These are phyloP conservation scores for Schizopygopsis pylzovi DNA, from an alignment of 2,797 vertebrate species.

Conservation along the genomic window DNA sequence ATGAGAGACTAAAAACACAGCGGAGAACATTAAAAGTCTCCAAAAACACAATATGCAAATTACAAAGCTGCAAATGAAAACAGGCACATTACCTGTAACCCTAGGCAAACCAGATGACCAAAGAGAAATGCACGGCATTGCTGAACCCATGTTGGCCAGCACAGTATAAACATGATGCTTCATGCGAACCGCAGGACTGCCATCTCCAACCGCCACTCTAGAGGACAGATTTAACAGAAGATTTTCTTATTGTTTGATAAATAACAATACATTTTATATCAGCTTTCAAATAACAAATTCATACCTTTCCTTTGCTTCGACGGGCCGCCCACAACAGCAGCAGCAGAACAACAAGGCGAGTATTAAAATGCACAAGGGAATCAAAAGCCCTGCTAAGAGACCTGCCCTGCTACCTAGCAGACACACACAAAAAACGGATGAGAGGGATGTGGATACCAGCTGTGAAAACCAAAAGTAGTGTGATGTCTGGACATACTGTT, in stretches of 20 bases:
- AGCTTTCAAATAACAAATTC: slow-evolving; percentile 12
- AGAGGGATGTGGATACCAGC: not conserved
- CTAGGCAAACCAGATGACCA: slow-evolving; percentile 89
- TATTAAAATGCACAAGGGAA: slow-evolving; percentile 85
- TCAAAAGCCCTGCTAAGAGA: slow-evolving; percentile 80
- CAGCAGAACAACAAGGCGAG: slow-evolving; percentile 84
- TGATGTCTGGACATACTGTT: slow-evolving; percentile 75
- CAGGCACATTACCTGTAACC: slow-evolving; percentile 85
- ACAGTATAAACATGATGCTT: slow-evolving; percentile 90
- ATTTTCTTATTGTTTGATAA: not conserved
- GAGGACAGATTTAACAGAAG: not conserved
- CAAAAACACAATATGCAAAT: not conserved
- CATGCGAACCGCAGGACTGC: slow-evolving; percentile 79
- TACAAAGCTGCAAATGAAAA: slow-evolving; percentile 5
- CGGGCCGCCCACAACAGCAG: slow-evolving; percentile 78
- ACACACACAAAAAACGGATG: slow-evolving; percentile 29
- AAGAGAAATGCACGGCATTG: slow-evolving; percentile 84
- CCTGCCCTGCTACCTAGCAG: slow-evolving; percentile 66
- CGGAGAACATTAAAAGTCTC: slow-evolving; percentile 14
- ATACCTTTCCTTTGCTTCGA: slow-evolving; percentile 85
- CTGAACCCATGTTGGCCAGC: slow-evolving; percentile 84
- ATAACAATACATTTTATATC: not conserved
- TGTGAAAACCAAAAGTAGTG: slow-evolving; percentile 16
- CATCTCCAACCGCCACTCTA: slow-evolving; percentile 77
- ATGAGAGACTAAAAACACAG: slow-evolving; percentile 85